phyloP scores from a whole-genome alignment of 2,797 vertebrate genomes.

The Anas georgica region DNA sequence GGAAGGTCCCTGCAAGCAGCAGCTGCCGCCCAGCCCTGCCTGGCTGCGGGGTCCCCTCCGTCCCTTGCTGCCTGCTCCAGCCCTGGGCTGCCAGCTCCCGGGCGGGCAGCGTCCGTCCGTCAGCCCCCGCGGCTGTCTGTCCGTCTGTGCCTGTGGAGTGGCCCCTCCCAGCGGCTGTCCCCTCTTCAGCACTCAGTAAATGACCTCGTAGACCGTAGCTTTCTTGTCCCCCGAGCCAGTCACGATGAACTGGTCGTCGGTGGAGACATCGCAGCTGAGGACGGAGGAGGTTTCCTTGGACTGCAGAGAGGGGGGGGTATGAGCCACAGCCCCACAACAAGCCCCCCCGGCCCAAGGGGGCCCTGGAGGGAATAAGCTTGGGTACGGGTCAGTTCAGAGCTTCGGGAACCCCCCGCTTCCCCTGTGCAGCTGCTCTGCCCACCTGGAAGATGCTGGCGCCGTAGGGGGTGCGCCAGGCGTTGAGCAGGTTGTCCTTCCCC shows the following conservation, averaged over 20 bases:
- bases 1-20: background rate
- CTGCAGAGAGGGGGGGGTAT: constrained; percentile 50
- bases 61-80: background rate
- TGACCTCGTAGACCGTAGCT: constrained; percentile 91
- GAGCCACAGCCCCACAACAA: background rate
- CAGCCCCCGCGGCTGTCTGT: background rate
- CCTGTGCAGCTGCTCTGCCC: background rate
- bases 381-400: background rate
- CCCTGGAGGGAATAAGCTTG: background rate
- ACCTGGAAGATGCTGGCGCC: constrained; percentile 96
- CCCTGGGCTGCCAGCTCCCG: background rate
- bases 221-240: constrained; percentile 91
- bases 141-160: accelerated
- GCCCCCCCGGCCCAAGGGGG: background rate
- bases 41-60: background rate
- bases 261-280: constrained; percentile 88
- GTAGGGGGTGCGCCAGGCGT: constrained; percentile 92
- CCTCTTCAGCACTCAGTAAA: constrained; percentile 77
- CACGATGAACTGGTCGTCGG: constrained; percentile 84
- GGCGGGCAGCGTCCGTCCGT: background rate
- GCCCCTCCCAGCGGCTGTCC: background rate
- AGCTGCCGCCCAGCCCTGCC: background rate
- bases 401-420: no score
- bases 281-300: constrained; percentile 85
- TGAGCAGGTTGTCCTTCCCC: constrained; percentile 94